Conservation (phyloP, 2,113 vertebrate genomes). For the Beaufortia kweichowensis region DNA sequence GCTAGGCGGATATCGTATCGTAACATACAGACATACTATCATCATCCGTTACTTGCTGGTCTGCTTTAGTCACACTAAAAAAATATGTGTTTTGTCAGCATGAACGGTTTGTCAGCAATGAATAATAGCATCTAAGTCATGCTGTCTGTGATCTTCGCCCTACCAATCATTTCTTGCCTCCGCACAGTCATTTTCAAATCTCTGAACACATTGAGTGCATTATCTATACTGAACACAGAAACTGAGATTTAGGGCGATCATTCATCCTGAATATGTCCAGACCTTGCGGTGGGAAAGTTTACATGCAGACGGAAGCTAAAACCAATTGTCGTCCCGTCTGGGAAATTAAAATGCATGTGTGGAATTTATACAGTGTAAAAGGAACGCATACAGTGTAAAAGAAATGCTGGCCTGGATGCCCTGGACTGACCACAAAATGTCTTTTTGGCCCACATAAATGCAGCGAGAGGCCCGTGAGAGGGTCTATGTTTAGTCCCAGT, state of each 20-base stretch:
- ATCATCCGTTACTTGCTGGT: background rate
- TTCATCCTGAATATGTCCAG: background rate
- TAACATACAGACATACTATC: background rate
- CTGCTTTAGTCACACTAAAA: background rate
- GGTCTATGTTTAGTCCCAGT: background rate
- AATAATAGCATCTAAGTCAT: background rate
- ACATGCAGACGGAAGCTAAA: slow-evolving; percentile 41
- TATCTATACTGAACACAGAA: background rate
- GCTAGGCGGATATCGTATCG: too few species aligned
- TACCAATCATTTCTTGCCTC: background rate
- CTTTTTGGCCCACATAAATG: slow-evolving; percentile 18
- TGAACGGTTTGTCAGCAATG: slow-evolving; percentile 10
- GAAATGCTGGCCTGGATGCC: background rate
- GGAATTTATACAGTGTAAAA: slow-evolving; percentile 36
- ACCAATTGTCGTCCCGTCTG: slow-evolving; percentile 27
- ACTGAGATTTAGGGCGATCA: background rate
- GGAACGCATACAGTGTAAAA: background rate
- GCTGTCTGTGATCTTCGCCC: background rate
- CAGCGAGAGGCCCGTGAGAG: background rate
- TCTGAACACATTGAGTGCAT: background rate
- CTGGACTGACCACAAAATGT: slow-evolving; percentile 3
- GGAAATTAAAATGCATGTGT: slow-evolving; percentile 13
- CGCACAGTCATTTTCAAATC: background rate
- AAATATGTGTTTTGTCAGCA: background rate
- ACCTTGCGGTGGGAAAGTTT: slow-evolving; percentile 45